phyloP scores from a whole-genome alignment of 2,113 vertebrate species.

The Apus apus region DNA sequence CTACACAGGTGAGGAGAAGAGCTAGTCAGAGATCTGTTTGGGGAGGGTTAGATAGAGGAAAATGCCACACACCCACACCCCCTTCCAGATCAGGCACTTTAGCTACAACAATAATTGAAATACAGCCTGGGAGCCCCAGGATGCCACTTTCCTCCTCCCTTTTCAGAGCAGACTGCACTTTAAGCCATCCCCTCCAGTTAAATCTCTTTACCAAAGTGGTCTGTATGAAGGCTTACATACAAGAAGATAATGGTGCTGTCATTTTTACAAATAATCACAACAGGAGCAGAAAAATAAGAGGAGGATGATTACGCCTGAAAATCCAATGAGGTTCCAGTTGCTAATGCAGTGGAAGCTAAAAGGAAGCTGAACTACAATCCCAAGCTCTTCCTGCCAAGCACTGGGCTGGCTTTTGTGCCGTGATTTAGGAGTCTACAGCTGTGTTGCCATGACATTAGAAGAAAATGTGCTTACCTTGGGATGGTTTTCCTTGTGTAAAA shows the following conservation, averaged over 20 bases:
- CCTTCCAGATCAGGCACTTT: not conserved
- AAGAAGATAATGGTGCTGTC: constrained; percentile 56
- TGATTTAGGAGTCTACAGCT: not conserved
- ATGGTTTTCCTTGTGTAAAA: not conserved
- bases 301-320: not conserved
- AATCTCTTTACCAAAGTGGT: constrained; percentile 46
- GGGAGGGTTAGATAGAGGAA: not conserved
- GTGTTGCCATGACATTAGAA: not conserved
- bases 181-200: constrained; percentile 45
- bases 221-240: constrained; percentile 9
- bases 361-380: not conserved
- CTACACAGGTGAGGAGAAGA: constrained; percentile 9
- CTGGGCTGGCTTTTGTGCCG: not conserved
- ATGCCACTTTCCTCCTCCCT: constrained; percentile 14
- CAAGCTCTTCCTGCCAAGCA: not conserved
- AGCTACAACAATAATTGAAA: not conserved
- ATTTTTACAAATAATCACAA: constrained; percentile 55
- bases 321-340: not conserved
- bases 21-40: not conserved
- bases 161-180: constrained; percentile 42
- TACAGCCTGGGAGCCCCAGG: constrained; percentile 12
- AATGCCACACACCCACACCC: not conserved
- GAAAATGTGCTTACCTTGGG: not conserved
- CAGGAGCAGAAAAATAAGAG: constrained; percentile 32
- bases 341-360: not conserved